Base-by-base conservation (phyloP, 1,140 invertebrate genomes). In the Drosophila melanica region DNA sequence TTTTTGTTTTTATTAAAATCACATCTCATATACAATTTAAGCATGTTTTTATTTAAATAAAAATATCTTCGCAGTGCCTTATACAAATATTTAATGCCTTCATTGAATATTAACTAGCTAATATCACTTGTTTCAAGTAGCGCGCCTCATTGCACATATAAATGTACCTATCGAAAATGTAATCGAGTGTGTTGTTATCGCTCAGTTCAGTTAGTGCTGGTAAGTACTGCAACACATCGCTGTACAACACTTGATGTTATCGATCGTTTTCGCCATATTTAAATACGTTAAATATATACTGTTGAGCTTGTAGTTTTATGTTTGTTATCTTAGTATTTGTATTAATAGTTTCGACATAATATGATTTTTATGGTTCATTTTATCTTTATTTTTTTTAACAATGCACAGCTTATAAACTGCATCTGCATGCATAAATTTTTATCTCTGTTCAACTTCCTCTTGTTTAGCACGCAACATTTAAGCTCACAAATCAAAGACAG, bases 401-500 rank as follows among this genome's bases (percentile, higher is more conserved):
- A 30, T 30, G 23, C 6, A 33, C 8, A 12, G 45, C 20, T 23
- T 12, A n/a, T 4, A 23, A 18, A 16, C 23, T 16, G 14, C 37
- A 16, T 23, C 9, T 20, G 35, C 11, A 58, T 18, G 11, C 14
- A 23, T 11, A 4, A 27, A 35, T 50, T 50, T 50, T 18, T 16
- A 57, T 54, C 47, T 55, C 62, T 14, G 11, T 39, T 3, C 10
- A 33, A 58, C 27, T 66, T 57, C 50, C 30, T 35, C 23, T 45
- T 10, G 11, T 14, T 51, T 9, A 47, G 12, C 35, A 33, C 27
- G 47, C 18, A 18, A n/a, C 39, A 41, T 37, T 44, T 44, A 35
- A 62, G 23, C 55, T 51, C 9, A 59, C 59, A 62, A 69, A 50
- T 55, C 50, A 68, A 53, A 78, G 30, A 65, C 58, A 67, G 51